A percentile compares a stretch with the other conserved stretches of the same genome.
These are phyloP conservation scores for Caenorhabditis zanzibari DNA, from an alignment of 2,888 invertebrate species.

Conservation along the genomic window DNA sequence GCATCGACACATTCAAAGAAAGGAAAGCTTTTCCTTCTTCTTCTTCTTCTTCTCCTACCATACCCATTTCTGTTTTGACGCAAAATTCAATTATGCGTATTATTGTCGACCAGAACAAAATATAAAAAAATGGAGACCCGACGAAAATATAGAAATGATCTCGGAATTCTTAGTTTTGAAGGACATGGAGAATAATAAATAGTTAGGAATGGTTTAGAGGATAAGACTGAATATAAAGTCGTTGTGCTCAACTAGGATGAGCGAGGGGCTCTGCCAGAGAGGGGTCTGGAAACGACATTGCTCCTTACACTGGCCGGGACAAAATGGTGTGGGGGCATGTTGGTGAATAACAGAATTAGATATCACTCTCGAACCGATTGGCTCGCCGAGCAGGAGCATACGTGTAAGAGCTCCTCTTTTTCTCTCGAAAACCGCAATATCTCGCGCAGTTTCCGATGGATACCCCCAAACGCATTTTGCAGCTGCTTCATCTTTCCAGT, in stretches of 20 bases:
- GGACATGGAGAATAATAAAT: not conserved
- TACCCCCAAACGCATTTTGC: constrained; percentile 30
- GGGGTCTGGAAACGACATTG: constrained; percentile 49
- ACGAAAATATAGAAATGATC: constrained; percentile 36
- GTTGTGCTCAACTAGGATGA: not conserved
- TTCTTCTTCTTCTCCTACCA: constrained; percentile 35
- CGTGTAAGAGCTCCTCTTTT: constrained; percentile 20
- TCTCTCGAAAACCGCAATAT: constrained; percentile 40
- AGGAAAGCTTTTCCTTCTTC: constrained; percentile 31
- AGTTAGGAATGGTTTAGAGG: not conserved
- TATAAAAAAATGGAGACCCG: constrained; percentile 16
- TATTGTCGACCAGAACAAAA: constrained; percentile 50
- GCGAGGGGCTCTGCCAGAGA: constrained; percentile 12
- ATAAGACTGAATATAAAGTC: constrained; percentile 3
- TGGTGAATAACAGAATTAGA: constrained; percentile 64
- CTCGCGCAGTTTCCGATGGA: constrained; percentile 32
- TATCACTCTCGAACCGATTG: constrained; percentile 62
- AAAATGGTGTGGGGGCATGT: constrained; percentile 37
- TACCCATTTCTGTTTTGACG: constrained; percentile 63
- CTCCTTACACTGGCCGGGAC: constrained; percentile 27
- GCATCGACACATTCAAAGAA: constrained; percentile 47
- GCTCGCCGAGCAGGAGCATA: constrained; percentile 12
- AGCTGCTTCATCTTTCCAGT: constrained; percentile 33
- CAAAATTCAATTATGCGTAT: constrained; percentile 65
- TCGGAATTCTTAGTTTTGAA: not conserved